These are phyloP conservation scores for Onychostruthus taczanowskii DNA, from an alignment of 2,113 vertebrate genomes.

Conservation along the genomic window DNA sequence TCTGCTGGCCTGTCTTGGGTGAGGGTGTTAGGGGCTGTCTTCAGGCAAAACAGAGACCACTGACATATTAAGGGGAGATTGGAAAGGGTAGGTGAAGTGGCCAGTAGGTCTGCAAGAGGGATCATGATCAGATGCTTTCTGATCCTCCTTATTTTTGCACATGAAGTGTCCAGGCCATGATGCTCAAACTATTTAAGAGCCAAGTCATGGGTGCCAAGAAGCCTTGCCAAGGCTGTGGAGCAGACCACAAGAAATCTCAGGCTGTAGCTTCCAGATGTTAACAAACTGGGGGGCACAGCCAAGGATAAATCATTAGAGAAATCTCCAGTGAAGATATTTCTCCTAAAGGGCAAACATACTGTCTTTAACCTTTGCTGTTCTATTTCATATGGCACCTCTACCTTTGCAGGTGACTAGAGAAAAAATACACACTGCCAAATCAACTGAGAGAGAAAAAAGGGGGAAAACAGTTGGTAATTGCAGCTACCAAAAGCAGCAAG, in stretches of 20 bases:
- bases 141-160: not conserved
- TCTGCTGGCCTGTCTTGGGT: rapidly evolving
- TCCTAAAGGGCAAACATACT: not conserved
- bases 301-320: not conserved
- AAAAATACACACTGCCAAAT: not conserved
- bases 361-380: not conserved
- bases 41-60: not conserved
- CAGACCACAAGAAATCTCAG: not conserved
- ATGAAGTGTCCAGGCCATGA: rapidly evolving
- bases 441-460: not conserved
- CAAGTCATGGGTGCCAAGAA: not conserved
- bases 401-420: not conserved
- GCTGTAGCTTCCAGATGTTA: not conserved
- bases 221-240: not conserved
- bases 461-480: not conserved
- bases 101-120: not conserved
- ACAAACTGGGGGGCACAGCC: not conserved
- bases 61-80: not conserved
- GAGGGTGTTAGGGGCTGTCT: not conserved
- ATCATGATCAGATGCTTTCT: not conserved
- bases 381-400: not conserved
- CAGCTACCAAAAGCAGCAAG: not conserved
- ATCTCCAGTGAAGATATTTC: not conserved
- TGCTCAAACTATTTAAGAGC: not conserved
- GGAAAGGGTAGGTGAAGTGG: not conserved